Evolutionary conservation across 2,797 vertebrate genomes (phyloP).

Genomic region (Micromesistius poutassou): DNA sequence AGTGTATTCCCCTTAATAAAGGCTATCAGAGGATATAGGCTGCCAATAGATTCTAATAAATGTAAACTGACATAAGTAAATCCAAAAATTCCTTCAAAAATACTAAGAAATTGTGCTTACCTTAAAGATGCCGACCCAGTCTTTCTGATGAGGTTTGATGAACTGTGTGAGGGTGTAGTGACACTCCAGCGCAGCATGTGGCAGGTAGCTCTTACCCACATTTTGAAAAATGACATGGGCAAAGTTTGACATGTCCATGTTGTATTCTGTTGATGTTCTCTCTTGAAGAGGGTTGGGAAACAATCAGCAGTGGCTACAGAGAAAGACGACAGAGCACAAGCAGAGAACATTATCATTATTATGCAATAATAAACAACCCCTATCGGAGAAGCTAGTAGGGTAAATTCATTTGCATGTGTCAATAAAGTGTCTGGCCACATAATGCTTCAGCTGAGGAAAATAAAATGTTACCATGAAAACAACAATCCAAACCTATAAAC

Average conservation of each 20-base stretch:
- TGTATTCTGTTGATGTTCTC: constrained; percentile 68
- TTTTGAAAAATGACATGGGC: constrained; percentile 99
- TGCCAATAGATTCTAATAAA: neutral
- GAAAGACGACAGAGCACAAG: constrained; percentile 4
- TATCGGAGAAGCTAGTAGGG: neutral
- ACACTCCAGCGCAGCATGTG: constrained; percentile 92
- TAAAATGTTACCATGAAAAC: neutral
- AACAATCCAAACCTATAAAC: neutral
- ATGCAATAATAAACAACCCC: neutral
- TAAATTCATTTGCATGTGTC: neutral
- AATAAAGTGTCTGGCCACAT: neutral
- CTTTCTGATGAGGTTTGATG: constrained; percentile 93
- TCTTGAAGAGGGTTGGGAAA: constrained; percentile 86
- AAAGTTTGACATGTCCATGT: constrained; percentile 96
- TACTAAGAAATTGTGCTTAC: constrained; percentile 61
- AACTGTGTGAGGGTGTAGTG: constrained; percentile 94
- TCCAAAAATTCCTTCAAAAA: neutral
- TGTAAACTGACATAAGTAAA: neutral
- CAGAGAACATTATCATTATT: neutral
- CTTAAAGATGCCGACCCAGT: constrained; percentile 99
- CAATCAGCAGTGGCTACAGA: constrained; percentile 60
- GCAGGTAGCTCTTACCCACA: constrained; percentile 97
- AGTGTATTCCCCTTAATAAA: neutral
- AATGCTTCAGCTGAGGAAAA: neutral
- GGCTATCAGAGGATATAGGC: neutral